Evolutionary conservation across 2,113 vertebrate species (phyloP).

Genomic region (Tragelaphus buxtoni): DNA sequence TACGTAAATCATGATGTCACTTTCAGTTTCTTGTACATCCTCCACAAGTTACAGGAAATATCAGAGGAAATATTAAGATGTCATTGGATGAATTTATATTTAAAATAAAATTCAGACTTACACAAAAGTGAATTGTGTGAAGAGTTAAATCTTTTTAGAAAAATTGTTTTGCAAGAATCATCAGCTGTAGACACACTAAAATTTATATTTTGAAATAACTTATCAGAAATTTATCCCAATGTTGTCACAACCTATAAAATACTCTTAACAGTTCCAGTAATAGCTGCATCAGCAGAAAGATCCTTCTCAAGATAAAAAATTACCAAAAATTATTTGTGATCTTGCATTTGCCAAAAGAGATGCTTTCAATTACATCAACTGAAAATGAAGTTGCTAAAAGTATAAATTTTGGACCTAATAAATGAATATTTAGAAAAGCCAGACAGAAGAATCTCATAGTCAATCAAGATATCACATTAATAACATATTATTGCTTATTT

Average conservation of each 20-base stretch:
- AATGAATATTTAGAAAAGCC: not conserved
- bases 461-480: not conserved
- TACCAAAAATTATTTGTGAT: not conserved
- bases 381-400: not conserved
- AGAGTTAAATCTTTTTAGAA: conserved; percentile 26
- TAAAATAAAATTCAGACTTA: conserved; percentile 9
- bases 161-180: conserved; percentile 1
- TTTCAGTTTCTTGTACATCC: not conserved
- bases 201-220: not conserved
- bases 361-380: not conserved
- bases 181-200: not conserved
- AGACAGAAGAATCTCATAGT: not conserved
- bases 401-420: not conserved
- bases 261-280: not conserved
- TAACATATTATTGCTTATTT: not conserved
- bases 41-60: not conserved
- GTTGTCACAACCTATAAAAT: not conserved
- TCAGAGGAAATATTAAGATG: conserved; percentile 36
- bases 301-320: not conserved
- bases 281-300: not conserved
- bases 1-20: not conserved
- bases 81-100: not conserved
- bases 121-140: not conserved
- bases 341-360: not conserved
- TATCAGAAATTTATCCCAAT: not conserved